Base-by-base conservation (phyloP, 92 coral and sea anemone genomes). In the Parazoanthus atlanticus region DNA sequence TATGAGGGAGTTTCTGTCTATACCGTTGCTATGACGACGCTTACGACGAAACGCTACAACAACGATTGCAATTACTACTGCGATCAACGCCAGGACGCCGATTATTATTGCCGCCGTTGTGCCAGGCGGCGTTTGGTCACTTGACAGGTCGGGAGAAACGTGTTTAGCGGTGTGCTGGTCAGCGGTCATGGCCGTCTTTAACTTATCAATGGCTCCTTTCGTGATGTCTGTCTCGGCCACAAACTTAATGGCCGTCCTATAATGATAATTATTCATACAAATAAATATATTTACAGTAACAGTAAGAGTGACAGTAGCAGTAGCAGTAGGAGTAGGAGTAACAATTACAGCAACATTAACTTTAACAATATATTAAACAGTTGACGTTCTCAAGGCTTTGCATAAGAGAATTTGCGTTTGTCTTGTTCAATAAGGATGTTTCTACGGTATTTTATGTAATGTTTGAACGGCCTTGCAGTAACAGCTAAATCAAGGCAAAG, bases 51-150 rank as follows among this genome's bases (percentile, higher is more conserved):
- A 66, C 58, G 85, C 85, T 26, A 93, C 86, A 88, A 93, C 96
- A 56, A 75, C 80, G 36, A 47, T 89, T 69, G 89, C 91, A 56
- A 94, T 81, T 77, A 88, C 67, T 16, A 94, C 54, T 75, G 90
- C 98, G 66, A 84, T 85, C 21, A 88, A 70, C 49, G 90, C 96
- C 23, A 93, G 80, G 52, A 94, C 93, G 78, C 95, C 94, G 29
- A 94, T 78, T 69, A 95, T 88, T 7, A 94, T 89, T 30, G 89
- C 94, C 33, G 89, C 98, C 67, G 94, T 94, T 3, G 94, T 79
- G 16, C 95, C 98, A 30, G 95, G 84, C 23, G 88, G 43, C 92
- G 91, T 89, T 74, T 49, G 15, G 81, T 86, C 88, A 30, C 88
- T 26, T n/a, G 82, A 17, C 36, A 49, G 49, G 70, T 76, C 34